Percentiles rank a stretch among this genome's conserved stretches.
Evolutionary conservation across 2,797 vertebrate genomes (phyloP).

Genomic region (Sebastolobus alascanus): DNA sequence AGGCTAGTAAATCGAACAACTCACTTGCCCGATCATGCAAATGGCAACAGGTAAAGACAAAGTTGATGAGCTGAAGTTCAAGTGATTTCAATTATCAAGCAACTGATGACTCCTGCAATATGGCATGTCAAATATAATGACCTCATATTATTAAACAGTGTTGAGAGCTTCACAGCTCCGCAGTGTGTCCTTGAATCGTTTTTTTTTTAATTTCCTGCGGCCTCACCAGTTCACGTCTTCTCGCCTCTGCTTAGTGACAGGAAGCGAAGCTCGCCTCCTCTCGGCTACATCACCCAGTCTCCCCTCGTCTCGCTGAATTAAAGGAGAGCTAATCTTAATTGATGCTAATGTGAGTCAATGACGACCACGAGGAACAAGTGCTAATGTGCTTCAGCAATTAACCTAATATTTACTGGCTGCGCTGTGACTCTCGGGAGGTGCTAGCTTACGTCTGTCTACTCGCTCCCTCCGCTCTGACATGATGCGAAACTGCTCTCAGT

Average conservation of each 20-base stretch:
- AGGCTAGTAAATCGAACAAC: too few species aligned
- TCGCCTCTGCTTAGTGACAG: slow-evolving; percentile 33
- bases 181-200: slow-evolving; percentile 26
- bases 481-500: slow-evolving; percentile 41
- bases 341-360: slow-evolving; percentile 79
- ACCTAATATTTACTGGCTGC: slow-evolving; percentile 82
- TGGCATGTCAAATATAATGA: slow-evolving; percentile 9
- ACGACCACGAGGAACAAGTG: slow-evolving; percentile 70
- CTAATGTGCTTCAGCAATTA: slow-evolving; percentile 80
- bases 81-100: too few species aligned
- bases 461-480: slow-evolving; percentile 39
- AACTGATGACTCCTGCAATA: background rate
- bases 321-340: slow-evolving; percentile 76
- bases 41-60: too few species aligned
- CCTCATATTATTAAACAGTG: slow-evolving; percentile 6
- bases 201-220: background rate
- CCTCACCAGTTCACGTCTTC: slow-evolving; percentile 21
- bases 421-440: slow-evolving; percentile 67
- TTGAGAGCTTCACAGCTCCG: background rate
- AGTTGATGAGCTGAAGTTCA: background rate
- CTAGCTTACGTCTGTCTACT: slow-evolving; percentile 45
- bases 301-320: slow-evolving; percentile 52
- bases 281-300: slow-evolving; percentile 41
- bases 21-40: too few species aligned
- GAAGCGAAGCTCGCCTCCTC: slow-evolving; percentile 36